Base-by-base conservation (phyloP, 1,140 invertebrate species). In the Mamestra configurata region DNA sequence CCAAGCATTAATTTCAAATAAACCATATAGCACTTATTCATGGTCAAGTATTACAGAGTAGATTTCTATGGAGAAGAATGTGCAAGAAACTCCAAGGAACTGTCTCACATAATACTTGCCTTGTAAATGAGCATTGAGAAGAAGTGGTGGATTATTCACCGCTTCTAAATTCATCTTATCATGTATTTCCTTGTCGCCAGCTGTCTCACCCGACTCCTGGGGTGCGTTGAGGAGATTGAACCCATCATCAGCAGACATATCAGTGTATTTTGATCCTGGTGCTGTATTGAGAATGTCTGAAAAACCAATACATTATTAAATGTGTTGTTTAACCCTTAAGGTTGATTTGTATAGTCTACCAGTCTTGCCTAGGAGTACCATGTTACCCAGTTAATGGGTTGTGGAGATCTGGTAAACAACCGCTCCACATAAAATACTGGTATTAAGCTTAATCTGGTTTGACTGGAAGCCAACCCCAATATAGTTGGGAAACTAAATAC, bases 81-180 rank as follows among this genome's bases (percentile, higher is more conserved):
- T n/a, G n/a, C n/a, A n/a, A n/a, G n/a, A n/a, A n/a, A n/a, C n/a
- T n/a, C n/a, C n/a, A n/a, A n/a, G n/a, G n/a, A n/a, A n/a, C n/a
- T n/a, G n/a, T n/a, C n/a, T n/a, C n/a, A 4, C 1, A 51, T 55
- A 2, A 77, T 49, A 84, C 79, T 78, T 89, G 93, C 94, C 94
- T 46, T 88, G 88, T 84, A 95, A 92, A 89, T 92, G 92, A 82
- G 88, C 87, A 87, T 94, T 92, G n/a, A n/a, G n/a, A n/a, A n/a
- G n/a, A n/a, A n/a, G n/a, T n/a, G n/a, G n/a, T n/a, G n/a, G n/a
- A 53, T 82, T 92, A 46, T 95, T 88, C 49, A 95, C 89, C 20
- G 93, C 90, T 82, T 94, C 92, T 55, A 94, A 86, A 81, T 94
- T 91, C 40, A 95, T 91, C 77, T 91, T 88, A n/a, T 88, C 84